Evolutionary conservation across 2,113 vertebrate genomes (phyloP).

Genomic region (Antigone vipio): DNA sequence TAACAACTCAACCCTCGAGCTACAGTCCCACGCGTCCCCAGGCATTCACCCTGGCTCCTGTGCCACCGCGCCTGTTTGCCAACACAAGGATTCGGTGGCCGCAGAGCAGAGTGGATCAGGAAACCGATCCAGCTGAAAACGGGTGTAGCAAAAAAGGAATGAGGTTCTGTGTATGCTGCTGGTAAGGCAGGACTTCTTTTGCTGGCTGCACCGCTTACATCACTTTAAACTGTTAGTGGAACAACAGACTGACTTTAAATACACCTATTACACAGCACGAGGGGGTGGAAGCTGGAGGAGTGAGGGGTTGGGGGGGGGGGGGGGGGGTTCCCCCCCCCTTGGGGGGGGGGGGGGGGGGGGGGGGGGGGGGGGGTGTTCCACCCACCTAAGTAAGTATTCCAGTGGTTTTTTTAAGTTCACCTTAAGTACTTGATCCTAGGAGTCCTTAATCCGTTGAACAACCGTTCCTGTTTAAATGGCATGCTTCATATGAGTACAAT

Average conservation of each 20-base stretch:
- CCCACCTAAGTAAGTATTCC: neutral
- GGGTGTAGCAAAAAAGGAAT: neutral
- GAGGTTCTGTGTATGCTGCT: neutral
- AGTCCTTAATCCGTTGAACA: neutral
- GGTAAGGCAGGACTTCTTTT: neutral
- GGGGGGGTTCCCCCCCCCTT: too few species aligned
- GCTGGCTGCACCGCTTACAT: neutral
- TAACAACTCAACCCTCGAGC: neutral
- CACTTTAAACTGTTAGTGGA: neutral
- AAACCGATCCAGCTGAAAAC: neutral
- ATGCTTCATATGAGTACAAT: neutral
- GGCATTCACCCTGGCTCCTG: neutral
- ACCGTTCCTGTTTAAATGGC: neutral
- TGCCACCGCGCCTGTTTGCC: neutral
- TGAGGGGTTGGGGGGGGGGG: too few species aligned
- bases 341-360: too few species aligned
- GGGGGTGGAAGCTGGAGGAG: neutral
- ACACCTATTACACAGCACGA: neutral
- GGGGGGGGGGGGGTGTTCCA: too few species aligned
- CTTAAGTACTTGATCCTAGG: neutral
- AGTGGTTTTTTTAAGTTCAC: neutral
- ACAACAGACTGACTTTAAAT: neutral
- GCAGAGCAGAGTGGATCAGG: neutral
- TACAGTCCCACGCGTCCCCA: neutral
- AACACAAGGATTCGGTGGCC: neutral